Evolutionary conservation across 2,888 invertebrate species (phyloP), one percentile per base, ranked within the genome.

Genomic region (Temnothorax ravouxi): DNA sequence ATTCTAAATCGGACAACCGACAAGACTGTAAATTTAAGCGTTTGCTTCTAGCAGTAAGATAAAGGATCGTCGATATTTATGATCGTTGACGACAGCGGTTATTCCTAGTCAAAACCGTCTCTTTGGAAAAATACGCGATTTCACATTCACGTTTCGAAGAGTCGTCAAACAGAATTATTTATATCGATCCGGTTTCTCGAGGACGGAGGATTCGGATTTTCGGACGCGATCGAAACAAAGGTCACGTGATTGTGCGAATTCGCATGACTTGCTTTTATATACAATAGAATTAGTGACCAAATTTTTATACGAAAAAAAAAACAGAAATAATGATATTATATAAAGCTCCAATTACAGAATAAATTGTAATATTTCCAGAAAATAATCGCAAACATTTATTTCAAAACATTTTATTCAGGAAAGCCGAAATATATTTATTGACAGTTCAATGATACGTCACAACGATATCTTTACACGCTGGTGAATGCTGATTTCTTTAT

Each of bases 11-110:
- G 4, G 38, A 41, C 44, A 44, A 72, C 25, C 18, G 34, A 79
- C 56, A 79, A 79, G 79, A 79, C 79, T 79, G 79, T 79, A 79
- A 79, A 79, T 34, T 79, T 72, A 50, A 72, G 72, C 59, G 50
- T 71, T 71, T 47, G 21, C 11, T 34, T 71, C n/a, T 38, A 71
- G 11, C 54, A n/a, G 4, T 56, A 44, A 41, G 8, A 66, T 54
- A 29, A 29, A 77, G 25, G n/a, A n/a, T 38, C 18, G 21, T 50
- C 0, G 18, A 56, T 79, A 69, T 47, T 59, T 44, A 44, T 41
- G 21, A 3, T 59, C 72, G 38, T 59, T 71, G 59, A n/a, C 56
- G 47, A 79, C 21, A 71, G 72, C 59, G 59, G 59, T 71, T 71
- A 59, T 59, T 79, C 59, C 79, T 79, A 79, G 79, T 79, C 79